Evolutionary conservation across 2,113 vertebrate species (phyloP), one percentile per base, ranked within the genome.

Genomic region (Grallaria varia): DNA sequence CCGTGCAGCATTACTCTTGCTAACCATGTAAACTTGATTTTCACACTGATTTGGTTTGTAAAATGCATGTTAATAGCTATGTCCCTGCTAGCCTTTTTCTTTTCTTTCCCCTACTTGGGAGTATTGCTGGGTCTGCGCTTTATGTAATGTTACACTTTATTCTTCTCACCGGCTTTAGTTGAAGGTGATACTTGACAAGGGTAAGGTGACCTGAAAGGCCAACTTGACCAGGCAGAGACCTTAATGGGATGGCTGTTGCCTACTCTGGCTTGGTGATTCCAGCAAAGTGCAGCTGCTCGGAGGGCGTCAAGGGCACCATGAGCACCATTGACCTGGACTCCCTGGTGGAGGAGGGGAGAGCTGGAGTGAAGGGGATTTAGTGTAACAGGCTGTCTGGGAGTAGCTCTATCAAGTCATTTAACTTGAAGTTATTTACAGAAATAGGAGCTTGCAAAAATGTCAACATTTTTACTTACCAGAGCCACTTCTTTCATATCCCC

Each of bases 311-410:
- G 97, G 98, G 98, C 52, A 98, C 98, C 97, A 99, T 99, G 98
- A 99, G 99, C 98, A 99, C 99, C 97, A 99, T 99, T 87, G 99
- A 99, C 98, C 98, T 99, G 98, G 99, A 99, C 98, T 99, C 99
- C 67, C 98, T 99, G 95, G 99, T 99, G 99, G 99, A 99, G 17
- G 99, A 99, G 42, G n/a, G 44, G 30, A 19, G 19, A 89, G 39
- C 37, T 78, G 42, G n/a, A 47, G n/a, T 15, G 37, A 56, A 83
- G 20, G 44, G 21, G 8, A 50, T 80, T 53, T 69, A 45, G 15
- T 4, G 1, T 62, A 81, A 66, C 10, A 49, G 4, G 5, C 28
- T 87, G 2, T 47, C 42, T 37, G 8, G 42, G 37, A 68, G 24
- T 40, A 53, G 31, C 49, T 92, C 72, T 76, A 4, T 8, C 23